Percentiles rank a stretch among this genome's conserved stretches.
phyloP scores from a whole-genome alignment of 2,113 vertebrate species.

The Malurus cyaneus region DNA sequence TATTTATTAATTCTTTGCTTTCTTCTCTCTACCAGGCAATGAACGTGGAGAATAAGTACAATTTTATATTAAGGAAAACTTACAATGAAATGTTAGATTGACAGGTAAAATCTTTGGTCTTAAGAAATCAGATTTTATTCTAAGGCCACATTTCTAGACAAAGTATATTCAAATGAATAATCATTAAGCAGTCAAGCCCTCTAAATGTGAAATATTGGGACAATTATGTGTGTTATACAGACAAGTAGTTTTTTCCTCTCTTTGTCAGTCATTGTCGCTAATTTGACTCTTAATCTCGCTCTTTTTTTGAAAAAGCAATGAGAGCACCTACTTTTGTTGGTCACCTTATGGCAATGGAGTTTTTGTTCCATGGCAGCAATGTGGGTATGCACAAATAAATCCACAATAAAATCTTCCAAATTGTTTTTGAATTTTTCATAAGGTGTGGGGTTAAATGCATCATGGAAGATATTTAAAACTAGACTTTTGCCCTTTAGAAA shows the following conservation, averaged over 20 bases:
- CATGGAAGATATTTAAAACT: background rate
- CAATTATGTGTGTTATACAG: slow-evolving; percentile 54
- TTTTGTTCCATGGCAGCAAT: background rate
- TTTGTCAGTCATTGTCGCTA: slow-evolving; percentile 55
- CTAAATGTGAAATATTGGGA: slow-evolving; percentile 62
- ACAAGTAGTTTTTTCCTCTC: slow-evolving; percentile 24
- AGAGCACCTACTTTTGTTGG: background rate
- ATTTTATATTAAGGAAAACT: background rate
- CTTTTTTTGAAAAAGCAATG: accelerated
- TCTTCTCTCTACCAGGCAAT: slow-evolving; percentile 56
- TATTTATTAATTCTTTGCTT: slow-evolving; percentile 72
- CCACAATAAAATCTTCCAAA: background rate
- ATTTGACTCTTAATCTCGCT: slow-evolving; percentile 62
- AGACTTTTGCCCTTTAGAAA: background rate
- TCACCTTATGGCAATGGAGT: background rate
- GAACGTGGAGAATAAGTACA: slow-evolving; percentile 65
- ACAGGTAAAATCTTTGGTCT: slow-evolving; percentile 59
- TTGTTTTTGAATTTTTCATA: background rate
- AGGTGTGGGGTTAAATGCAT: background rate
- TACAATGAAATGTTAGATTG: background rate
- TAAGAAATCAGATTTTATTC: slow-evolving; percentile 63
- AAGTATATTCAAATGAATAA: slow-evolving; percentile 69
- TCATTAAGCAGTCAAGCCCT: slow-evolving; percentile 8
- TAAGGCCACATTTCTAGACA: slow-evolving; percentile 33
- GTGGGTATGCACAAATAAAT: background rate